Percentiles rank a stretch among this genome's conserved stretches.
phyloP scores from a whole-genome alignment of 2,888 invertebrate genomes.

The Molorchus minor region DNA sequence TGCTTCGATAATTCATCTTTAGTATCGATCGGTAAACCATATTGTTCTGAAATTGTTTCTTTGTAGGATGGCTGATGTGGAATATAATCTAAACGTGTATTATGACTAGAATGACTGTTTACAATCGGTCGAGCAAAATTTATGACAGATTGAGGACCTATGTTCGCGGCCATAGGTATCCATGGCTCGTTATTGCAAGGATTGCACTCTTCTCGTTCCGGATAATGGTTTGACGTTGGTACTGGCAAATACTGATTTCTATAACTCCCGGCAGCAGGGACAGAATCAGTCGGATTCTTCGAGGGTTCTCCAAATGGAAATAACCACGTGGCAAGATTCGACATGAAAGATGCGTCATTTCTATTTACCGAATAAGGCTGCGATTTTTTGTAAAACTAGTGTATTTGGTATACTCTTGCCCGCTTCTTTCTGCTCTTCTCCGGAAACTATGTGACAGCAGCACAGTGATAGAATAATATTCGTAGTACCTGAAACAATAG shows the following conservation, averaged over 20 bases:
- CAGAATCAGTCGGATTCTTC: conserved; percentile 34
- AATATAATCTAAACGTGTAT: conserved; percentile 24
- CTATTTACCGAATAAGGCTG: conserved; percentile 38
- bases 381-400: conserved; percentile 54
- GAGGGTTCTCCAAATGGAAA: conserved; percentile 59
- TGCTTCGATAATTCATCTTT: conserved; percentile 31
- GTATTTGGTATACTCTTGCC: conserved; percentile 60
- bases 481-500: conserved; percentile 36
- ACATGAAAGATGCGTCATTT: conserved; percentile 65
- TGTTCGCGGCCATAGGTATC: conserved; percentile 74
- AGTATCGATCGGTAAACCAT: conserved; percentile 18
- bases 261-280: conserved; percentile 39
- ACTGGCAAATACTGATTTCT: conserved; percentile 49
- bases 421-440: conserved; percentile 40
- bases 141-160: conserved; percentile 51
- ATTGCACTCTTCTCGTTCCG: conserved; percentile 68
- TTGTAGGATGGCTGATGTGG: conserved; percentile 22
- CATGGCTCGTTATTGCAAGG: conserved; percentile 84
- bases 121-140: conserved; percentile 49
- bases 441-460: conserved; percentile 34
- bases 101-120: conserved; percentile 41
- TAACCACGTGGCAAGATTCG: conserved; percentile 70
- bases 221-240: conserved; percentile 37
- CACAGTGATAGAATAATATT: conserved; percentile 22
- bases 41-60: conserved; percentile 9